Percentiles rank a stretch among this genome's conserved stretches.
Conservation (phyloP, 2,888 invertebrate species). For the Lithophane semibrunnea region DNA sequence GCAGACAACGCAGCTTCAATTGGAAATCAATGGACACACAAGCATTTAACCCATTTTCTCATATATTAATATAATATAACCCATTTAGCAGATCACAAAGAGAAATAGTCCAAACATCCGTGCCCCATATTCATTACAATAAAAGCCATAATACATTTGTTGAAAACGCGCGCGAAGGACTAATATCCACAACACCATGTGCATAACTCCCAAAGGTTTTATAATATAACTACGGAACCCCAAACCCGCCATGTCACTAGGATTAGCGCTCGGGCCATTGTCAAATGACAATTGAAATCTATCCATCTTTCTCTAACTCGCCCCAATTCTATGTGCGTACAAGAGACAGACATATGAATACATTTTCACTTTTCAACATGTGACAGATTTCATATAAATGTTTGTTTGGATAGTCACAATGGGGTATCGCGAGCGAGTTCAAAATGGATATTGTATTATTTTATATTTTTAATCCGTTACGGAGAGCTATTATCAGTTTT, state of each 20-base stretch:
- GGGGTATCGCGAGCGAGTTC: conserved; percentile 79
- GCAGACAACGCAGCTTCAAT: not conserved
- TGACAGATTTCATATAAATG: conserved; percentile 89
- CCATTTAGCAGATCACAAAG: conserved; percentile 40
- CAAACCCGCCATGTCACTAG: conserved; percentile 86
- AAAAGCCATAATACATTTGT: conserved; percentile 55
- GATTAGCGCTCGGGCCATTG: conserved; percentile 87
- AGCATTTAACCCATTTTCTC: conserved; percentile 22
- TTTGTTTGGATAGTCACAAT: conserved; percentile 87
- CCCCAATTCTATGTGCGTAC: conserved; percentile 64
- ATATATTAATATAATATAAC: too few relatives aligned
- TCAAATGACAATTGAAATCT: conserved; percentile 87
- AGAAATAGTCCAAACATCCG: conserved; percentile 19
- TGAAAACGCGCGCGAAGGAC: conserved; percentile 26
- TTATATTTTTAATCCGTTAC: conserved; percentile 85
- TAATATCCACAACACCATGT: conserved; percentile 47
- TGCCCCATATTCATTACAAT: conserved; percentile 60
- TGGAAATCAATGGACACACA: not conserved
- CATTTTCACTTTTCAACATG: conserved; percentile 89
- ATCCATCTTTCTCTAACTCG: conserved; percentile 80
- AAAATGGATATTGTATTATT: conserved; percentile 83
- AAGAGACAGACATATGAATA: conserved; percentile 81
- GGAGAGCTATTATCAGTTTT: conserved; percentile 69
- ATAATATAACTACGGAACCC: conserved; percentile 70
- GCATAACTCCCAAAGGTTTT: conserved; percentile 49